Conservation (phyloP, 2,113 vertebrate species). For the Rissa tridactyla region DNA sequence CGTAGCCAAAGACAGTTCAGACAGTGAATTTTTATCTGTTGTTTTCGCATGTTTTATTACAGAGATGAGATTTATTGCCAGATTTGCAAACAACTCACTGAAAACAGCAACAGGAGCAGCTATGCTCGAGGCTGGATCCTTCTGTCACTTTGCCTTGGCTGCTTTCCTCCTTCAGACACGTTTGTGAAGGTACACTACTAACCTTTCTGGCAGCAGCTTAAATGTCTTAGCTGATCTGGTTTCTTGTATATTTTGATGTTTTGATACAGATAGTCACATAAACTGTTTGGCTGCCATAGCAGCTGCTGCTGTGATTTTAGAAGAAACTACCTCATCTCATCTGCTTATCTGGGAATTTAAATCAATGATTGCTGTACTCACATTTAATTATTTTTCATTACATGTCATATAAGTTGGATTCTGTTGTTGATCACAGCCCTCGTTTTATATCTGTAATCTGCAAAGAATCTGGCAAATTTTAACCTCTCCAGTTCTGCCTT, state of each 20-base stretch:
- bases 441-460: background rate
- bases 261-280: background rate
- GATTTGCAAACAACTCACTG: slow-evolving; percentile 96
- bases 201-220: background rate
- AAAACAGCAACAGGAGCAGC: slow-evolving; percentile 85
- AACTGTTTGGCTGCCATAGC: background rate
- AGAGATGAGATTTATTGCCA: slow-evolving; percentile 99
- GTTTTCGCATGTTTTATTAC: slow-evolving; percentile 22
- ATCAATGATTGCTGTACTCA: background rate
- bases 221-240: background rate
- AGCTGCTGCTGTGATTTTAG: background rate
- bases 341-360: background rate
- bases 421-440: background rate
- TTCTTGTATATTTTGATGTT: background rate
- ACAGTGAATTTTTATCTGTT: background rate
- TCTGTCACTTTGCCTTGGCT: slow-evolving; percentile 91
- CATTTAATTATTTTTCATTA: background rate
- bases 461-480: background rate
- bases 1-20: background rate
- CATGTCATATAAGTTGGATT: background rate
- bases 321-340: background rate
- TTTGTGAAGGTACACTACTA: slow-evolving; percentile 80
- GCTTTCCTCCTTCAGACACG: slow-evolving; percentile 88
- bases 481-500: background rate
- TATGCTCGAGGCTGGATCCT: slow-evolving; percentile 92